Percentiles rank a stretch among this genome's conserved stretches.
Conservation (phyloP, 2,113 vertebrate species). For the Gallinago media region DNA sequence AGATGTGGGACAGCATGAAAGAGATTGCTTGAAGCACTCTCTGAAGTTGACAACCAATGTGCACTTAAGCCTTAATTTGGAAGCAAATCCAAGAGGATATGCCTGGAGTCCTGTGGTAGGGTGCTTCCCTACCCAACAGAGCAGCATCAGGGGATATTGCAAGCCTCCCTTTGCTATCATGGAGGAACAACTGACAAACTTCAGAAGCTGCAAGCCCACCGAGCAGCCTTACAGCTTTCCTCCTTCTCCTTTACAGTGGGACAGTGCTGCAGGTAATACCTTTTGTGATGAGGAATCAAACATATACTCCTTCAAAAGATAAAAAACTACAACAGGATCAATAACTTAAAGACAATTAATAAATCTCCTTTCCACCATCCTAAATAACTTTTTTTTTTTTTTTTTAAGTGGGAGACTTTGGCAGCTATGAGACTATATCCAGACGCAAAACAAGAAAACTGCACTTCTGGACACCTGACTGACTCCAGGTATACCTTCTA, state of each 20-base stretch:
- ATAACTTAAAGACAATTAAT: not conserved
- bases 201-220: not conserved
- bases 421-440: not conserved
- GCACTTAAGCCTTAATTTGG: not conserved
- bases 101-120: not conserved
- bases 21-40: not conserved
- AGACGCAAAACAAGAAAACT: not conserved
- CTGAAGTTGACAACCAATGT: not conserved
- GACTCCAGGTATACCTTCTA: not conserved
- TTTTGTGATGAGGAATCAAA: not conserved
- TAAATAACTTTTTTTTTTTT: not conserved
- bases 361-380: not conserved
- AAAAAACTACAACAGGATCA: not conserved
- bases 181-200: not conserved
- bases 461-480: not conserved
- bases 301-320: not conserved
- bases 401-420: not conserved
- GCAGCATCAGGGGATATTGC: not conserved
- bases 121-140: not conserved
- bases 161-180: not conserved
- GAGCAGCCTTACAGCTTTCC: rapidly evolving
- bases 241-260: not conserved
- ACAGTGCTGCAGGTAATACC: not conserved
- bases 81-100: not conserved
- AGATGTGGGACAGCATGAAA: not conserved